Evolutionary conservation across 2,797 vertebrate species (phyloP).

Genomic region (Halcyon leucocephala): DNA sequence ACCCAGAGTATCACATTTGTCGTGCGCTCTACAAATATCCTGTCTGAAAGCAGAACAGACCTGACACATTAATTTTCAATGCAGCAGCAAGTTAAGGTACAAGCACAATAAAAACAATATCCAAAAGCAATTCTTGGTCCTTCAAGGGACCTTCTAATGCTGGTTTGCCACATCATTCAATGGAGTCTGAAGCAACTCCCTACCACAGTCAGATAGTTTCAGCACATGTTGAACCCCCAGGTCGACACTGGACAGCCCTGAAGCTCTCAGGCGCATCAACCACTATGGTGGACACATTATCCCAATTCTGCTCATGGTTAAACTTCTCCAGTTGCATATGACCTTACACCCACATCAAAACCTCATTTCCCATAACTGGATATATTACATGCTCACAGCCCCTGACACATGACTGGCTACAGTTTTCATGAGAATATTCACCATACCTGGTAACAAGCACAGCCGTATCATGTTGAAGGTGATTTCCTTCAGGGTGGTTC

Average conservation of each 20-base stretch:
- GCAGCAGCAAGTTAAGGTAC: background rate
- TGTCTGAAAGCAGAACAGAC: constrained; percentile 87
- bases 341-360: background rate
- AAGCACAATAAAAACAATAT: constrained; percentile 22
- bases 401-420: background rate
- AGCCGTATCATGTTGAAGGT: constrained; percentile 93
- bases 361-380: background rate
- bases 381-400: background rate
- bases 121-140: background rate
- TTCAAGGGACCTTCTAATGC: background rate
- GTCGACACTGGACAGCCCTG: background rate
- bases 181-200: background rate
- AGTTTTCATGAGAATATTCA: background rate
- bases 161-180: background rate
- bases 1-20: constrained; percentile 99
- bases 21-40: constrained; percentile 97
- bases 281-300: background rate
- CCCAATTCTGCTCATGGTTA: background rate
- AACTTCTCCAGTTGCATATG: background rate
- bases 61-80: constrained; percentile 59
- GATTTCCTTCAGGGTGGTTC: constrained; percentile 90
- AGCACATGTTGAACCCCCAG: background rate
- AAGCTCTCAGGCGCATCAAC: background rate
- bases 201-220: background rate
- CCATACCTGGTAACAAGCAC: constrained; percentile 94